Base-by-base conservation (phyloP, 2,113 vertebrate species). In the Eulemur rufifrons region DNA sequence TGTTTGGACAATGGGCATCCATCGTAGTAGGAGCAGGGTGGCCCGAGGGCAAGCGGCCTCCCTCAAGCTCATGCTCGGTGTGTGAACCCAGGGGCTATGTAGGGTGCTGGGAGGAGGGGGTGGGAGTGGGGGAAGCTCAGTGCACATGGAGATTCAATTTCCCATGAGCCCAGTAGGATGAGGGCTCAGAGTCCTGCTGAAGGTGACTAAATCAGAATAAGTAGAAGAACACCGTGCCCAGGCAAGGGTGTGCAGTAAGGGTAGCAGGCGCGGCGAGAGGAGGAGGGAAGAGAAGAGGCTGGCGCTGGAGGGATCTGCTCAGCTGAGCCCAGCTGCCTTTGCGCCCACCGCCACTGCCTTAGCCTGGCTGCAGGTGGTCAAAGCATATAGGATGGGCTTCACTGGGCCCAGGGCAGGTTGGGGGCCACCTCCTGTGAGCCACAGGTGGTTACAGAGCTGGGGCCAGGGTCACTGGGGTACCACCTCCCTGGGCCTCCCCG, bases 251-350 rank as follows among this genome's bases (percentile, higher is more conserved):
- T 0, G 20, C 0, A 17, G 45, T 23, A 29, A 71, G 32, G 27
- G 21, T 8, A 25, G 37, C 0, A 15, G 18, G 37, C 3, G 13
- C 18, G 13, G 8, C 8, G 4, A 7, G 18, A 4, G 13, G 71
- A 45, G 54, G n/a, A 23, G 15, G 86, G 68, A 56, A 17, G 66
- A 18, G 8, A 18, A 39, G 47, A 52, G 52, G 5, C 32, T 4
- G 59, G 2, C 0, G 1, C 76, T 0, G 5, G 17, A 37, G 17
- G 71, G 39, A 42, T 68, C 37, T 23, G 73, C 50, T 88, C 32
- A 7, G 25, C 39, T 27, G 4, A 77, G 32, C 37, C 5, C 0
- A 23, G 39, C 95, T 68, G 32, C 37, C 39, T 7, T 54, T 47
- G 34, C 37, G 20, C 18, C 37, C 4, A 1, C 45, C 15, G 17